Evolutionary conservation across 2,888 invertebrate species (phyloP).

Genomic region (Cantharis nigra): DNA sequence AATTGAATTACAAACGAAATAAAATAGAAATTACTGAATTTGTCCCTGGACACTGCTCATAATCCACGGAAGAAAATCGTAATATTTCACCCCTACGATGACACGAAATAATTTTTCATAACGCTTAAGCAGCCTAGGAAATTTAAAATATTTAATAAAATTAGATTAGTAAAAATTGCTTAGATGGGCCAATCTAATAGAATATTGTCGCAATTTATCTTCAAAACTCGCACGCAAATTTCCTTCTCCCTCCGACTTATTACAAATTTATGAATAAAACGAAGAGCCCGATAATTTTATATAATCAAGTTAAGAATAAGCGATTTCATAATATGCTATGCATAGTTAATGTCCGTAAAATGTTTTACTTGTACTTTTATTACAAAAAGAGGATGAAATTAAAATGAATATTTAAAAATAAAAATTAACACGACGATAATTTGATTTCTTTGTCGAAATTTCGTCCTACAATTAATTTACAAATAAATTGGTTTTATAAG

Average conservation of each 20-base stretch:
- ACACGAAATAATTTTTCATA: background rate
- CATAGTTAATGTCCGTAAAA: constrained; percentile 51
- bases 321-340: constrained; percentile 47
- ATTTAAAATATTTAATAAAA: constrained; percentile 40
- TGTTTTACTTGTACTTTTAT: constrained; percentile 50
- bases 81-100: background rate
- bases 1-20: too few species aligned
- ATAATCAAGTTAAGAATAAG: constrained; percentile 37
- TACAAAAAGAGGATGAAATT: constrained; percentile 32
- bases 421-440: background rate
- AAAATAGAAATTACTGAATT: too few species aligned
- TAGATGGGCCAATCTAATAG: constrained; percentile 34
- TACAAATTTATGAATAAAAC: constrained; percentile 7
- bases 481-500: background rate
- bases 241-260: constrained; percentile 21
- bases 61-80: too few species aligned
- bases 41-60: too few species aligned
- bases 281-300: constrained; percentile 22
- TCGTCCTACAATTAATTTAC: background rate
- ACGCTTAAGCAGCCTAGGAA: constrained; percentile 25
- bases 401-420: constrained; percentile 23
- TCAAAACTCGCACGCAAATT: constrained; percentile 29
- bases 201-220: constrained; percentile 42
- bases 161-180: constrained; percentile 43
- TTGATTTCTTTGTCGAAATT: background rate